Base-by-base conservation (phyloP, 2,113 vertebrate species). In the Sprattus sprattus region DNA sequence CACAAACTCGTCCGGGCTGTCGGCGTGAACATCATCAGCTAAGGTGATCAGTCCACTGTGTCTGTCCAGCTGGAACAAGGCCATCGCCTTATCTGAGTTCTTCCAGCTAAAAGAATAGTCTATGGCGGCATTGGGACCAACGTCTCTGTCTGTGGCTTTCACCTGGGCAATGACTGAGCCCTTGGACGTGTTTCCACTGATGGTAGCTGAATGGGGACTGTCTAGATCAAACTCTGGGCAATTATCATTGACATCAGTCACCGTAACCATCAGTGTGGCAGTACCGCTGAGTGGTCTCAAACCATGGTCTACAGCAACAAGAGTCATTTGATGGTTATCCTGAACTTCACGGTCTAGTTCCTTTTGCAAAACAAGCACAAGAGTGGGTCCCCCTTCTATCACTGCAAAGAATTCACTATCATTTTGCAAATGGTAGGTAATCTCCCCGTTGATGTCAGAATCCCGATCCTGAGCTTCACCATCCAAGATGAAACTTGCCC, bases 221-320 rank as follows among this genome's bases (percentile, higher is more conserved):
- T 92, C 90, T 1, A 89, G 20, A 81, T 81, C 87, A 81, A 95
- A 96, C 81, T 87, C 89, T 18, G 94, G 95, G 89, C 95, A 96
- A 89, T 95, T 94, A 89, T 96, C 95, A 57, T 96, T 92, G 71
- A 95, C 89, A 84, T 96, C 95, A 54, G 89, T 92, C 89, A 95
- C 93, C 16, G 90, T 92, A 84, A 96, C 90, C 75, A 89, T 87
- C 82, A 96, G 85, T 86, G 90, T 87, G 50, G 87, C 92, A 3
- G 90, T 92, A 16, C 90, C 90, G 86, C 89, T 95, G 71, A 92
- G 91, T 83, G 93, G 89, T 22, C 86, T 87, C 46, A 81, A 45
- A 13, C 94, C 92, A 4, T 87, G 32, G 85, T 96, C 95, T 0
- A 89, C 90, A 57, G 93, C 93, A 81, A 94, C 89, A 50, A 95